A percentile compares a stretch with the other conserved stretches of the same genome.
phyloP scores from a whole-genome alignment of 2,888 invertebrate species.

The Leucophenga montana region DNA sequence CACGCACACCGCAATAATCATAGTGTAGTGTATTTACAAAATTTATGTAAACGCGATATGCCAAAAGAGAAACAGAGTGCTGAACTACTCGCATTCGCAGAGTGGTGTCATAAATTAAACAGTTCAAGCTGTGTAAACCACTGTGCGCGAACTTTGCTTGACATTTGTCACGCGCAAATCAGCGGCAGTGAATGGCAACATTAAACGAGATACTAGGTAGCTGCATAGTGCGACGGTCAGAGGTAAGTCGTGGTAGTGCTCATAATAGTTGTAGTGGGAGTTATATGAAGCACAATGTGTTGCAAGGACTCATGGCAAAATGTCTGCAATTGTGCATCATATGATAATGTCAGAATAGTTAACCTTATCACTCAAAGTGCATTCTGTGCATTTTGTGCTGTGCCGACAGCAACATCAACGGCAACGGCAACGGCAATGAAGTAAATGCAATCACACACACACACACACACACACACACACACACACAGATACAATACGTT shows the following conservation, averaged over 20 bases:
- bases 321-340: neutral
- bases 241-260: neutral
- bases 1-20: too few species aligned
- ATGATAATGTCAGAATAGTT: slow-evolving; percentile 23
- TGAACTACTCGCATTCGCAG: neutral
- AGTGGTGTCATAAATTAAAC: too few species aligned
- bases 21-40: too few species aligned
- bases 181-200: neutral
- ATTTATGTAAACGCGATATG: neutral
- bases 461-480: neutral
- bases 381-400: neutral
- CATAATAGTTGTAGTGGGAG: too few species aligned
- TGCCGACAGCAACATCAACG: neutral
- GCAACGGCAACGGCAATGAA: neutral
- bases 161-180: slow-evolving; percentile 22
- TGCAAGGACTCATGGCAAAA: neutral
- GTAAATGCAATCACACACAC: slow-evolving; percentile 5
- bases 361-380: slow-evolving; percentile 15
- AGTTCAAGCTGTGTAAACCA: neutral
- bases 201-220: neutral
- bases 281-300: too few species aligned
- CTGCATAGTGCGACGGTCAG: neutral
- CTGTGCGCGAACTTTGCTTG: slow-evolving; percentile 16
- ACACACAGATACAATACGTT: neutral
- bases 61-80: neutral